A percentile compares a stretch with the other conserved stretches of the same genome.
These are phyloP conservation scores for Drosophila burlai DNA, from an alignment of 1,140 invertebrate species.

Conservation along the genomic window DNA sequence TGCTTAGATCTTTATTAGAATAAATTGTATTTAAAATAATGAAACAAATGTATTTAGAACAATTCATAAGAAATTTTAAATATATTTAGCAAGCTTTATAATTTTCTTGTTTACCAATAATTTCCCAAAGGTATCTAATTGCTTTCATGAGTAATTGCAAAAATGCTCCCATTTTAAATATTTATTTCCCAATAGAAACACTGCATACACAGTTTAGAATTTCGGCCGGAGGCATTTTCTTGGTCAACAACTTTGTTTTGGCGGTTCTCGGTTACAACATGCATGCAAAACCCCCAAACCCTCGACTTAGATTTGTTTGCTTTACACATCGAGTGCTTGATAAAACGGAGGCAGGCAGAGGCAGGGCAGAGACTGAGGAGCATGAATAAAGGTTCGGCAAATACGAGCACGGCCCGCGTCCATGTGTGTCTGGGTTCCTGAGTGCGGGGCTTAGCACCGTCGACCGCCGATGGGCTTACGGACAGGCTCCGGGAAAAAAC, in stretches of 20 bases:
- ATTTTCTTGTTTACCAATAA: neutral
- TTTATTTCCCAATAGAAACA: too few species aligned
- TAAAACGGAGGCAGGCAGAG: constrained; percentile 19
- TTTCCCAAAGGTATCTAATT: neutral
- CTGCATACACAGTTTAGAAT: neutral
- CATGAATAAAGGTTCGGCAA: constrained; percentile 31
- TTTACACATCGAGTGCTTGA: constrained; percentile 48
- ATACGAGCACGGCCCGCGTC: constrained; percentile 17
- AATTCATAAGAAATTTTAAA: neutral
- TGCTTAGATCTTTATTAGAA: neutral
- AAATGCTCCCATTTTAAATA: neutral
- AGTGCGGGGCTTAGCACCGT: constrained; percentile 44
- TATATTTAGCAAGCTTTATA: neutral
- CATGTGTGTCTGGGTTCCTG: constrained; percentile 44
- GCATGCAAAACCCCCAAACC: constrained; percentile 36
- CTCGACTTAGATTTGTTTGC: constrained; percentile 47
- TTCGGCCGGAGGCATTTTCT: neutral
- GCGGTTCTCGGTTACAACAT: constrained; percentile 9
- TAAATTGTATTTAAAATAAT: neutral
- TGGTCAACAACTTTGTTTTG: constrained; percentile 30
- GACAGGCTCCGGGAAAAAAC: constrained; percentile 23
- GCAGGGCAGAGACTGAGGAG: neutral
- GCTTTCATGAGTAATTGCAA: neutral
- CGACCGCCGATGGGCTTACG: constrained; percentile 36
- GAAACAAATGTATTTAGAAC: too few species aligned